phyloP scores from a whole-genome alignment of 2,797 vertebrate genomes.

The Poecilia wingei region DNA sequence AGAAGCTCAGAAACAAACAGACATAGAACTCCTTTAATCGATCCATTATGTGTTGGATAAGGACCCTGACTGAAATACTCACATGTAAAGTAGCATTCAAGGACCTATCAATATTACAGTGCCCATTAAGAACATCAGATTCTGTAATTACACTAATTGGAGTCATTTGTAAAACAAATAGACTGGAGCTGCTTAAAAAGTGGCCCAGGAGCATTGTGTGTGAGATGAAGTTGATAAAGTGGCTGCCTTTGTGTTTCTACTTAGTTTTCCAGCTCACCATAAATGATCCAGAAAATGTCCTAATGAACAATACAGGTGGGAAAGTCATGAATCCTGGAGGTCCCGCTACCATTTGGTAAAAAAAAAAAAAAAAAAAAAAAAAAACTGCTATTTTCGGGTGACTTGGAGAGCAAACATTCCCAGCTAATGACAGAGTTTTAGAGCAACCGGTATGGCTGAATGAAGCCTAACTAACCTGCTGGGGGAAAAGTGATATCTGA shows the following conservation, averaged over 20 bases:
- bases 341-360: constrained; percentile 49
- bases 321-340: constrained; percentile 57
- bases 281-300: constrained; percentile 75
- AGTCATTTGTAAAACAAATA: constrained; percentile 76
- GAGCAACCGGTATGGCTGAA: constrained; percentile 60
- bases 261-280: constrained; percentile 50
- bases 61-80: constrained; percentile 20
- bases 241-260: constrained; percentile 45
- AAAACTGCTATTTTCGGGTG: constrained; percentile 52
- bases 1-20: constrained; percentile 40
- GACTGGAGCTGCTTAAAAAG: constrained; percentile 52
- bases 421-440: constrained; percentile 53
- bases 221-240: constrained; percentile 64
- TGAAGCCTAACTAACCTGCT: constrained; percentile 59
- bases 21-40: constrained; percentile 37
- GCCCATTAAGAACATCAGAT: constrained; percentile 63
- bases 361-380: constrained; percentile 13
- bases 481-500: constrained; percentile 13
- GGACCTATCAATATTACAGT: constrained; percentile 36
- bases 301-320: constrained; percentile 70
- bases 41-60: constrained; percentile 35
- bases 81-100: constrained; percentile 36
- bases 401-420: constrained; percentile 66
- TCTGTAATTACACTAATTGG: constrained; percentile 65
- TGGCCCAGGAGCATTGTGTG: constrained; percentile 54